Evolutionary conservation across 2,113 vertebrate genomes (phyloP), one percentile per base, ranked within the genome.

Genomic region (Eudyptes chrysolophus): DNA sequence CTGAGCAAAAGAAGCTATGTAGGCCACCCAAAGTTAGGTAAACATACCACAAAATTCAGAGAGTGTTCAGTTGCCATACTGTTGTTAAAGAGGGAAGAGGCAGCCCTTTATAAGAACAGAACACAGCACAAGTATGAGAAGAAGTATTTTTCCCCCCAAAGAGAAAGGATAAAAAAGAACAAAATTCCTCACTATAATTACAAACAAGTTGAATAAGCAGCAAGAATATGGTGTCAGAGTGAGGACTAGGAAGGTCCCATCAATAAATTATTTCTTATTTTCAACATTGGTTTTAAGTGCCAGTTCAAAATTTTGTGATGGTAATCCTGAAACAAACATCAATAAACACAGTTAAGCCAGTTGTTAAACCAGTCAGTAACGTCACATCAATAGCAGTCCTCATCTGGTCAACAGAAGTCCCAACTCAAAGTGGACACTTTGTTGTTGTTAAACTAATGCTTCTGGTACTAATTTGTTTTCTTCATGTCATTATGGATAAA

Each of bases 401-500:
- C 86, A 40, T 32, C 54, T 74, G 49, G 44, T 20, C 10, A 2
- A 51, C 80, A 26, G 29, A 60, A 87, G 29, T 69, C 34, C n/a
- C 60, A 92, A 19, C 32, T 44, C 87, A 24, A 78, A 79, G 77
- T 42, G 18, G 40, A 94, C 79, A 13, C 7, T 40, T 36, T 32
- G 12, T 65, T 74, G 49, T 36, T 68, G 58, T 52, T 68, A 70
- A 55, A 65, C 87, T 64, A 69, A 81, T 32, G 54, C 51, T 92
- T 69, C 81, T 16, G 18, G 32, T 60, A 76, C 38, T 21, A 65
- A 84, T 94, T 84, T 94, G 70, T 82, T 94, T 88, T 91, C 64
- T 91, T 93, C 48, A 30, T 87, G 70, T 72, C 70, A 51, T 93
- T 93, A 95, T 74, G 58, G 66, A 70, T 79, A 87, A 96, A 68